Conservation (phyloP, 2,113 vertebrate genomes). For the Cranoglanis bouderius region DNA sequence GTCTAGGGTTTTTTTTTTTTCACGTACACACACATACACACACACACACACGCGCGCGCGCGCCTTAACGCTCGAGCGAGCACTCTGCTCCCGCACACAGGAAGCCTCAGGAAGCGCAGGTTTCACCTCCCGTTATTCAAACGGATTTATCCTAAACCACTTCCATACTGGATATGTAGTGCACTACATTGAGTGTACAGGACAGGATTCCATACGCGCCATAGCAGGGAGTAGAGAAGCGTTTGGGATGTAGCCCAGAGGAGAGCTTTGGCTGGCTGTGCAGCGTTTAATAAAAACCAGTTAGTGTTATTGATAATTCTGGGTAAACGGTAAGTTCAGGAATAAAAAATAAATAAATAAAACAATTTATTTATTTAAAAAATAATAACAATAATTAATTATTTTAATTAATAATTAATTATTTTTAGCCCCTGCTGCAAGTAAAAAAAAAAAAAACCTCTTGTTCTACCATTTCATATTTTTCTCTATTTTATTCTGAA, state of each 20-base stretch:
- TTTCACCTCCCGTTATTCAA: slow-evolving; percentile 19
- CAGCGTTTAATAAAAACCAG: not conserved
- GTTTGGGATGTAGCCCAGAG: not conserved
- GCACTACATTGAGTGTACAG: not conserved
- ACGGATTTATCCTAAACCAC: not conserved
- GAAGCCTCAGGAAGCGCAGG: slow-evolving; percentile 40
- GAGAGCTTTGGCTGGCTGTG: not conserved
- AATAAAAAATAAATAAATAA: too few species aligned
- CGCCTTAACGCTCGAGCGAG: slow-evolving; percentile 7
- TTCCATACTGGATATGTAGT: not conserved
- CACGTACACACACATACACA: slow-evolving; percentile 23
- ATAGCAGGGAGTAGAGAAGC: not conserved
- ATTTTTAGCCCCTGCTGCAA: too few species aligned
- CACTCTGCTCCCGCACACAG: slow-evolving; percentile 25
- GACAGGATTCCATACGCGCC: not conserved
- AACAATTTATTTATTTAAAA: too few species aligned
- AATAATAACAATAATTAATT: too few species aligned
- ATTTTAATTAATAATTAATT: too few species aligned
- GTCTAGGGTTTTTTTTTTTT: not conserved
- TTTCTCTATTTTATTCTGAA: not conserved
- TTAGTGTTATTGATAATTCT: too few species aligned
- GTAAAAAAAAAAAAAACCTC: too few species aligned
- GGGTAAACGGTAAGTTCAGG: too few species aligned
- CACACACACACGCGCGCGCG: slow-evolving; percentile 17
- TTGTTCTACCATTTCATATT: not conserved